phyloP scores from a whole-genome alignment of 2,888 invertebrate species.

The Cacoxenus indagator region DNA sequence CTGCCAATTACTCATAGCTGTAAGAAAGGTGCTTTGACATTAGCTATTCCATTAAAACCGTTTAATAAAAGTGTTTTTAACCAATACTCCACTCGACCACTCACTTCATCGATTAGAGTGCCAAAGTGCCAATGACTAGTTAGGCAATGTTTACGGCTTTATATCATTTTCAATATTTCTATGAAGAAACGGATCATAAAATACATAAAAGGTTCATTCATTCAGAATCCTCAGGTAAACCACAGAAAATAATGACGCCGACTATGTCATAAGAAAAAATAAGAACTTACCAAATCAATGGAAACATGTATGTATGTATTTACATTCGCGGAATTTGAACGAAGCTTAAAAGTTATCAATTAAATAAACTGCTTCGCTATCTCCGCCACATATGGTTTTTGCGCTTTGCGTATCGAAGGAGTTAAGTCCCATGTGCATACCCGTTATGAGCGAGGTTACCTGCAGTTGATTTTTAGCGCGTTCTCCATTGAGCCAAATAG shows the following conservation, averaged over 20 bases:
- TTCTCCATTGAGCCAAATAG: slow-evolving; percentile 79
- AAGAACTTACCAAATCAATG: background rate
- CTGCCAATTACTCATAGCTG: slow-evolving; percentile 22
- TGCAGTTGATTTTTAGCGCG: slow-evolving; percentile 75
- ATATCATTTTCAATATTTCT: too few species aligned
- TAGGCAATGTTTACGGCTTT: too few species aligned
- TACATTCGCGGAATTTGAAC: background rate
- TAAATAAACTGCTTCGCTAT: slow-evolving; percentile 90
- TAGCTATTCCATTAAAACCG: slow-evolving; percentile 41
- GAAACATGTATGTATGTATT: background rate
- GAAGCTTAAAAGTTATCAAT: slow-evolving; percentile 75
- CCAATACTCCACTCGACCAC: background rate
- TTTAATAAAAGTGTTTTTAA: background rate
- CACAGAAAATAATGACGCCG: too few species aligned
- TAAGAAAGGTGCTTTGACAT: slow-evolving; percentile 60
- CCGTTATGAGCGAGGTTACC: slow-evolving; percentile 79
- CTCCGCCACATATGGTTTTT: slow-evolving; percentile 85
- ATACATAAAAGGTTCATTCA: background rate
- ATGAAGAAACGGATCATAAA: background rate
- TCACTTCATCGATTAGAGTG: too few species aligned
- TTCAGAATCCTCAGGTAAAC: too few species aligned
- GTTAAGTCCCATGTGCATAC: slow-evolving; percentile 84
- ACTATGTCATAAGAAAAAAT: background rate
- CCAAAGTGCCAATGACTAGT: too few species aligned
- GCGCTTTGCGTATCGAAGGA: slow-evolving; percentile 83